Conservation (phyloP, 1,140 invertebrate species). For the Himalopsyche phryganea region DNA sequence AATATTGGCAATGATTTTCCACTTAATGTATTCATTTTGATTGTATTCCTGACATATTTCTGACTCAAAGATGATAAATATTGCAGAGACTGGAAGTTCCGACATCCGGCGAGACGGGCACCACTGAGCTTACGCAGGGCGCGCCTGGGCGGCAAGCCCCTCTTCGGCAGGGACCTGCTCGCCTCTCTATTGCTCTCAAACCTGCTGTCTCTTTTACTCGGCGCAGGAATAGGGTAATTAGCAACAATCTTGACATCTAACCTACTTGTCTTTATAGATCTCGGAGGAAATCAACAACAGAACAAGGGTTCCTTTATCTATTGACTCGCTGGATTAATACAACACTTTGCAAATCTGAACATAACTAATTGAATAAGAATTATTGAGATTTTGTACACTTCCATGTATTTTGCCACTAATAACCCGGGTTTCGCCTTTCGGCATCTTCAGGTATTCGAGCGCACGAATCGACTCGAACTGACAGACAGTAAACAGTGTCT, state of each 20-base stretch:
- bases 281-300: not conserved
- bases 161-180: constrained; percentile 86
- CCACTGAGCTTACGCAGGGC: constrained; percentile 64
- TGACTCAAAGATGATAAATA: too few species aligned
- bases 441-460: too few species aligned
- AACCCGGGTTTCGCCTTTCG: too few species aligned
- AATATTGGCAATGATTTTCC: too few species aligned
- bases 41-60: too few species aligned
- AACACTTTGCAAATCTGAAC: not conserved
- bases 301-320: not conserved
- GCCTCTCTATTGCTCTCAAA: constrained; percentile 89
- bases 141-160: constrained; percentile 72
- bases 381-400: too few species aligned
- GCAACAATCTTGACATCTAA: not conserved
- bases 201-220: constrained; percentile 81
- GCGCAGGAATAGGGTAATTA: constrained; percentile 83
- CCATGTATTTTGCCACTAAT: too few species aligned
- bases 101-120: constrained; percentile 57
- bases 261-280: not conserved
- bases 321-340: not conserved
- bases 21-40: too few species aligned
- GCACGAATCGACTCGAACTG: too few species aligned
- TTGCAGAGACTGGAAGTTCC: constrained; percentile 82
- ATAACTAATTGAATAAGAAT: too few species aligned
- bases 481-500: too few species aligned